Evolutionary conservation across 2,888 invertebrate species (phyloP).

Genomic region (Heliconius erato): DNA sequence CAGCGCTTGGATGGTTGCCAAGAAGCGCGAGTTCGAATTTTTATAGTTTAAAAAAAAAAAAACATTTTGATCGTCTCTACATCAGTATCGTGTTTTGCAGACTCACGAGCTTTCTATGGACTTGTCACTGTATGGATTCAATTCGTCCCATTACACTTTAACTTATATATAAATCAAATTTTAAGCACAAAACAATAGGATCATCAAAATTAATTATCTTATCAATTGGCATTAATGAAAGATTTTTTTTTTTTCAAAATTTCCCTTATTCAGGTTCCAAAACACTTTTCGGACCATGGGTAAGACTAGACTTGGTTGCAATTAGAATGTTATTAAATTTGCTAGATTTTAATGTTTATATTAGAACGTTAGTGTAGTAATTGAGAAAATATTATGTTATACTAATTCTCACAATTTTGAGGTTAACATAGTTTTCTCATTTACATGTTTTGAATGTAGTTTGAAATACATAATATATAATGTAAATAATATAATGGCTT

Average conservation of each 20-base stretch:
- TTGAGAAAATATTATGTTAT: conserved; percentile 33
- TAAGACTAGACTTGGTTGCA: conserved; percentile 53
- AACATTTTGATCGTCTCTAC: neutral
- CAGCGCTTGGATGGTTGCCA: neutral
- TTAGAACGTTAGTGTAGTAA: conserved; percentile 19
- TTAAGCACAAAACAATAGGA: neutral
- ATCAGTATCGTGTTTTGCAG: conserved; percentile 52
- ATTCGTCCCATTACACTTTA: conserved; percentile 51
- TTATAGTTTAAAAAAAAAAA: neutral
- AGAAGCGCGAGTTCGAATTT: neutral
- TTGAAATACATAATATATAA: conserved; percentile 16
- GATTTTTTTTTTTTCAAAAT: conserved; percentile 44
- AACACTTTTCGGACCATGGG: conserved; percentile 54
- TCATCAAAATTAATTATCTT: neutral
- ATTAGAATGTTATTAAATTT: conserved; percentile 34
- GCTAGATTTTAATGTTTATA: conserved; percentile 33
- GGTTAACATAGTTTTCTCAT: neutral
- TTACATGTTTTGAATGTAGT: conserved; percentile 21
- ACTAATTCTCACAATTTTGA: neutral
- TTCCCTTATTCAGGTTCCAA: conserved; percentile 57
- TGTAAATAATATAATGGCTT: conserved; percentile 24
- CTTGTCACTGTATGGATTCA: conserved; percentile 50
- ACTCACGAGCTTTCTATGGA: conserved; percentile 49
- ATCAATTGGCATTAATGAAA: conserved; percentile 36
- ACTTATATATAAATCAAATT: conserved; percentile 53